Percentiles rank a stretch among this genome's conserved stretches.
phyloP scores from a whole-genome alignment of 2,888 invertebrate species.

The Platycheirus rosarum region DNA sequence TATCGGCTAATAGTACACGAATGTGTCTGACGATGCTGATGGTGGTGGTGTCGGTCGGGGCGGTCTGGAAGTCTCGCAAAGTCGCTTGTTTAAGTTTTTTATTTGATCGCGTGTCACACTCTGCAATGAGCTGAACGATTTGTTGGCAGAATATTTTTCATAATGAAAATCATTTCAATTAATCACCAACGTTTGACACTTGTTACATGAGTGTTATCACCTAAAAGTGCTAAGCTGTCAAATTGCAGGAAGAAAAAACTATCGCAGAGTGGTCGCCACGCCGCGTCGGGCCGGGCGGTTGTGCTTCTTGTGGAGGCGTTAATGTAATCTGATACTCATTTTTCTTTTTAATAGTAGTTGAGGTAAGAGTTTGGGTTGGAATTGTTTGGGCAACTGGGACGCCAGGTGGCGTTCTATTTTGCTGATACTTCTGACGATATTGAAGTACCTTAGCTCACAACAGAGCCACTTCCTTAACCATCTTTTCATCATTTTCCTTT shows the following conservation, averaged over 20 bases:
- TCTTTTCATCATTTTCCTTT: background rate
- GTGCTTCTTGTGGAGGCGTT: conserved; percentile 40
- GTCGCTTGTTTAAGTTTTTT: conserved; percentile 31
- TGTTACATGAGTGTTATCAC: conserved; percentile 70
- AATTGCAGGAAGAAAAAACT: conserved; percentile 37
- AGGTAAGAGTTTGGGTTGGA: background rate
- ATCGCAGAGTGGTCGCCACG: conserved; percentile 7
- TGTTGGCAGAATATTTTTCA: conserved; percentile 65
- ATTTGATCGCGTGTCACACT: conserved; percentile 69
- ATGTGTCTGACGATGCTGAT: conserved; percentile 42
- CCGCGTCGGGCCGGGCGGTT: conserved; percentile 12
- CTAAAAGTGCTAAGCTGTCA: conserved; percentile 72
- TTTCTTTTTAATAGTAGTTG: background rate
- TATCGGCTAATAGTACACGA: conserved; percentile 70
- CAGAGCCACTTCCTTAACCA: too few relatives aligned
- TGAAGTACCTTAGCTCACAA: too few relatives aligned
- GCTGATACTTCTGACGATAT: too few relatives aligned
- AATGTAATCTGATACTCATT: conserved; percentile 13
- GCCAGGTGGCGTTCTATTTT: too few relatives aligned
- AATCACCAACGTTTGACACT: conserved; percentile 64
- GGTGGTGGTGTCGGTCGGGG: conserved; percentile 23
- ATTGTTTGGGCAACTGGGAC: background rate
- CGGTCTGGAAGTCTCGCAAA: conserved; percentile 28
- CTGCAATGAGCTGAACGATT: conserved; percentile 60
- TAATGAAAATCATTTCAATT: conserved; percentile 73